These are phyloP conservation scores for Intellagama lesueurii DNA, from an alignment of 2,797 vertebrate genomes.

Conservation along the genomic window DNA sequence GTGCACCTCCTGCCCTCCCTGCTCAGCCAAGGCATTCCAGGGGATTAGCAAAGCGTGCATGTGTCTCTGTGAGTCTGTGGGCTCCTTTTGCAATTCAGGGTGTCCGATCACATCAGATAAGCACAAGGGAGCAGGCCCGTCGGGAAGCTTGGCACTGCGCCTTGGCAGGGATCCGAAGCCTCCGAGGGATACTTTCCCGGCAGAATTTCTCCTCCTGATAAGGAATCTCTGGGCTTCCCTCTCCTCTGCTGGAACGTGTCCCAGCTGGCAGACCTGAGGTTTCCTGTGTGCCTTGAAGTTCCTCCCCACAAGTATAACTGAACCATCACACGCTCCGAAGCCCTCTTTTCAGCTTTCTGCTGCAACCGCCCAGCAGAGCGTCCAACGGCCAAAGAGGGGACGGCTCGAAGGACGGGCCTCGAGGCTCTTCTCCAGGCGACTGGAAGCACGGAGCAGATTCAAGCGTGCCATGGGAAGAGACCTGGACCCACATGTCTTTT, in stretches of 20 bases:
- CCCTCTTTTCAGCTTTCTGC: neutral
- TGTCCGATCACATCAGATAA: conserved; percentile 40
- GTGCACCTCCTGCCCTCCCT: conserved; percentile 14
- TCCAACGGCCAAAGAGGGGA: neutral
- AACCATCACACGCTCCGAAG: fast-evolving
- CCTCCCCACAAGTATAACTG: conserved; percentile 12
- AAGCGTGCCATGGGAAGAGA: neutral
- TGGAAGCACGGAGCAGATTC: neutral
- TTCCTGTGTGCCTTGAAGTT: conserved; percentile 10
- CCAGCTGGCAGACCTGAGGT: neutral
- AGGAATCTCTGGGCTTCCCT: conserved; percentile 56
- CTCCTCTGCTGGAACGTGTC: neutral
- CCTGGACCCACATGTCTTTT: neutral
- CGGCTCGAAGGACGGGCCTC: neutral
- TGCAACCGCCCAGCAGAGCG: fast-evolving
- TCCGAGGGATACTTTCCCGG: conserved; percentile 37
- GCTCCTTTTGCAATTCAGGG: neutral
- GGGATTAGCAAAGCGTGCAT: fast-evolving
- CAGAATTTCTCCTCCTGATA: conserved; percentile 39
- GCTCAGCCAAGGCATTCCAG: conserved; percentile 23
- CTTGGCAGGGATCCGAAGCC: conserved; percentile 31
- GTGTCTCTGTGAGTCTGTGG: neutral
- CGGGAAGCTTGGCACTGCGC: conserved; percentile 45
- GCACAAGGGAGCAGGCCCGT: neutral
- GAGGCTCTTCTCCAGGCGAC: neutral